Evolutionary conservation across 1,140 invertebrate species (phyloP), one percentile per base, ranked within the genome.

Genomic region (Apocrypta bakeri): DNA sequence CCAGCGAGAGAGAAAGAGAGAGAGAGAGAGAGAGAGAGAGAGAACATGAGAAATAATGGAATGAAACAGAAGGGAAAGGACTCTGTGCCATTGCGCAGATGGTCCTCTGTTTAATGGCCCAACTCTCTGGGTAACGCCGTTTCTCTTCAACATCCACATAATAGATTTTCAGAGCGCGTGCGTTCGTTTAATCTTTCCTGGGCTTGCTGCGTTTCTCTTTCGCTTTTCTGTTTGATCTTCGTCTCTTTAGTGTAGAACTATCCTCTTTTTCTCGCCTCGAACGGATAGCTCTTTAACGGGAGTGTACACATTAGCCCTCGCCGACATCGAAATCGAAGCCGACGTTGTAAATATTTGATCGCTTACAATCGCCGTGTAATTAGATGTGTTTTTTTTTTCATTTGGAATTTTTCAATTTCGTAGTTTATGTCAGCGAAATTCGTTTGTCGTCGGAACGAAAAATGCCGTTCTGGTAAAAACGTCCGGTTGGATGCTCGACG

Each of bases 31-130:
- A 29, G 11, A 37, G 21, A 71, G 64, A 81, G 40, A 73, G 31
- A 74, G 74, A 33, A 71, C 3, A 40, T 1, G 63, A 21, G 24
- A 31, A 42, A 66, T 12, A 27, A 21, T 14, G 29, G 17, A 7
- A 21, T 0, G 24, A 33, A 61, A 69, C 24, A 40, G 21, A 24
- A 27, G 37, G 31, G 68, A 9, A 79, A 11, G 24, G n/a, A 27
- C 17, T 27, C 27, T 79, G 6, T 66, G 33, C 76, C 63, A 78
- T 78, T 40, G 76, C 64, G 33, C 76, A 68, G 64, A 78, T 78
- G 64, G 76, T n/a, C 40, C 77, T 81, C 79, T 81, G 71, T 74
- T 81, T 81, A 81, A 81, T 78, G 63, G 76, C 12, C 63, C 63
- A 78, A 78, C 61, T 68, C 76, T n/a, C 48, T n/a, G 1, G 42